Conservation (phyloP, 2,797 vertebrate species). For the Ctenochaetus hawaiiensis region DNA sequence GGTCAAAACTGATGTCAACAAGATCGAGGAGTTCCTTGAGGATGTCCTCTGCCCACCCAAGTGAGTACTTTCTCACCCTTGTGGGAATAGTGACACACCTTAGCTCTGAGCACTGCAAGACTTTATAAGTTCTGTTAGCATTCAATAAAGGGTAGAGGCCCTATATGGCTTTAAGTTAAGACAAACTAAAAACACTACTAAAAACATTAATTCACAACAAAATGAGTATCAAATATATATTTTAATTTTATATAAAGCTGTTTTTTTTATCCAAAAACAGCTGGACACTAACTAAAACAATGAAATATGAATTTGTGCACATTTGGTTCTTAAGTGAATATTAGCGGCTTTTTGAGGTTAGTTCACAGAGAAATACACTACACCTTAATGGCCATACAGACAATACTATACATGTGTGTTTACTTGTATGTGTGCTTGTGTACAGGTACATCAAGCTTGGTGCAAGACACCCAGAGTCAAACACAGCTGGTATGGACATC, state of each 20-base stretch:
- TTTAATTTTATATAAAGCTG: too few relatives aligned
- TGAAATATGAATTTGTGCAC: too few relatives aligned
- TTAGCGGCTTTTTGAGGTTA: too few relatives aligned
- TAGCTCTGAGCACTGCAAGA: not conserved
- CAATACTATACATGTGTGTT: slow-evolving; percentile 7
- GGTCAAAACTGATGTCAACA: slow-evolving; percentile 98
- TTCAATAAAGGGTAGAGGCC: not conserved
- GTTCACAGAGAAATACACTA: too few relatives aligned
- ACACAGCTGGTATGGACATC: slow-evolving; percentile 98
- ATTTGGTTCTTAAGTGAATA: too few relatives aligned
- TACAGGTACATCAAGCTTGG: slow-evolving; percentile 94
- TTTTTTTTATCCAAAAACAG: too few relatives aligned
- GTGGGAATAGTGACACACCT: slow-evolving; percentile 9
- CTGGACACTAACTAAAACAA: too few relatives aligned
- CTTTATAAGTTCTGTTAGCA: not conserved
- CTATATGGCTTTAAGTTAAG: not conserved
- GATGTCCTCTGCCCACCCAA: slow-evolving; percentile 96
- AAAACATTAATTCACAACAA: not conserved
- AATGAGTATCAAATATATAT: not conserved
- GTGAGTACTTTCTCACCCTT: slow-evolving; percentile 83
- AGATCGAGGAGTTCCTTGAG: slow-evolving; percentile 99
- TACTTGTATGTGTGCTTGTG: slow-evolving; percentile 24
- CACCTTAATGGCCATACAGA: too few relatives aligned
- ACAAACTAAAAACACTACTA: too few relatives aligned
- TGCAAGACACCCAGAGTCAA: slow-evolving; percentile 96